These are phyloP conservation scores for Thymelicus lineola DNA, from an alignment of 2,888 invertebrate genomes.

Conservation along the genomic window DNA sequence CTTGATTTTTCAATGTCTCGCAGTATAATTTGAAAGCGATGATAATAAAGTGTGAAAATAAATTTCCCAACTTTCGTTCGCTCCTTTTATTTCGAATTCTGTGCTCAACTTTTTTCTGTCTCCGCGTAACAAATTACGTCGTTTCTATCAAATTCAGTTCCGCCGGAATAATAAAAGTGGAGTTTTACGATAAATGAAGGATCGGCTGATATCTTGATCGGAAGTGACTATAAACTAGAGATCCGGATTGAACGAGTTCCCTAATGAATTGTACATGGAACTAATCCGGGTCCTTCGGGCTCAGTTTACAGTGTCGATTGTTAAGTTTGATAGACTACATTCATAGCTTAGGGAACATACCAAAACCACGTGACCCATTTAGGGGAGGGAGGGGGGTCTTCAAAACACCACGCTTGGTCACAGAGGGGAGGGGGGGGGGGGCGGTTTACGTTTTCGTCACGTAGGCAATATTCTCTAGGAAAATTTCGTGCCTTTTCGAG, in stretches of 20 bases:
- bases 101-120: constrained; percentile 28
- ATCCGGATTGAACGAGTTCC: constrained; percentile 19
- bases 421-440: no score
- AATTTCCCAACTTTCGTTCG: constrained; percentile 26
- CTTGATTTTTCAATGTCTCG: neutral
- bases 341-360: no score
- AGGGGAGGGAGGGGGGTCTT: no score
- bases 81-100: constrained; percentile 18
- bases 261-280: constrained; percentile 16
- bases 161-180: constrained; percentile 27
- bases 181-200: constrained; percentile 33
- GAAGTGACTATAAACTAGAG: constrained; percentile 16
- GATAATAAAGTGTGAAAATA: constrained; percentile 28
- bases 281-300: constrained; percentile 8
- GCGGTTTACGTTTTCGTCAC: no score
- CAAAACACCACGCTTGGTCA: no score
- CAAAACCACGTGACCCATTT: no score
- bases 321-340: neutral
- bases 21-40: constrained; percentile 15
- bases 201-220: constrained; percentile 28
- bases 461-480: no score
- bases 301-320: neutral
- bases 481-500: no score
- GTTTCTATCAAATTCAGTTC: constrained; percentile 32
- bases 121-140: constrained; percentile 29